Evolutionary conservation across 1,140 invertebrate species (phyloP), one percentile per base, ranked within the genome.

Genomic region (Tetragnatha versicolor): DNA sequence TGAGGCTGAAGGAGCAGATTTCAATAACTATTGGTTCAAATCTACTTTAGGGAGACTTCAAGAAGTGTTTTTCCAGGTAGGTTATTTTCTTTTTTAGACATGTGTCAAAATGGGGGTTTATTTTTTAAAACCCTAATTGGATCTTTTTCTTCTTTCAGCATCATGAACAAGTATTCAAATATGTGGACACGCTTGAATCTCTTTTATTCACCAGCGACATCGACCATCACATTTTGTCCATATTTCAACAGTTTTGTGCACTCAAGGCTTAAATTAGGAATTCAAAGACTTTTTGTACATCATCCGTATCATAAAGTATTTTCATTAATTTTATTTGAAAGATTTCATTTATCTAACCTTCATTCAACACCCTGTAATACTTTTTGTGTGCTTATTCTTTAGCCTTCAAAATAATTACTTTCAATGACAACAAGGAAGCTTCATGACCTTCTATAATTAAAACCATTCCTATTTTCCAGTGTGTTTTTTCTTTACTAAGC

Each of bases 151-250:
- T 49, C 80, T 86, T 88, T 70, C 84, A 91, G 96, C 96, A 99
- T 86, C 93, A 98, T 85, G 94, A 97, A 84, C 94, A 98, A 90
- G 96, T 99, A n/a, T 95, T 95, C 87, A 95, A 95, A 84, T 98
- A 98, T 87, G 95, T 94, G 84, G 93, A 92, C 78, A 98, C 95
- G 0, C 85, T 99, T 84, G 96, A 98, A 86, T 96, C 93, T 0
- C 87, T 99, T 33, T 89, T 99, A 9, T 99, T 99, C 86, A 98
- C 97, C 0, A 93, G 94, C 83, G 96, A 98, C 86, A 89, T 98
- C 83, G 97, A 99, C 86, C 91, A 93, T 17, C 95, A 98, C 85
- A 98, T 99, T 84, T 87, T 98, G 58, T 95, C 97, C 85, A 92
- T 98, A 31, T 99, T 98, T 88, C 95, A 98, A 85, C 96, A 99